Percentiles rank a stretch among this genome's conserved stretches.
phyloP scores from a whole-genome alignment of 2,797 vertebrate species.

The Petrocephalus sullivani region DNA sequence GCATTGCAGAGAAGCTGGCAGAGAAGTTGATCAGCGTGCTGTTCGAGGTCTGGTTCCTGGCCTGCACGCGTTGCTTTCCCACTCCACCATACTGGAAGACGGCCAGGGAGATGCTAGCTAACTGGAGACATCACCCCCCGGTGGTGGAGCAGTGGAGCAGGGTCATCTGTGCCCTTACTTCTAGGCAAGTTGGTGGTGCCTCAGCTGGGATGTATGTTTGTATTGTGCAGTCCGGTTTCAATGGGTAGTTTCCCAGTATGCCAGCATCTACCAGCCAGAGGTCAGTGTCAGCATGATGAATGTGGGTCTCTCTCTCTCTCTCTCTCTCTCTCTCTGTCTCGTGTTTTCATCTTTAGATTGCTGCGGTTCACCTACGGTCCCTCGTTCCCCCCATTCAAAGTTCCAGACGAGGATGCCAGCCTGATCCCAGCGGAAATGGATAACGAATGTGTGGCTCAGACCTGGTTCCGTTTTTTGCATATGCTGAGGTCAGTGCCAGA shows the following conservation, averaged over 20 bases:
- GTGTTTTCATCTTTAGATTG: constrained; percentile 54
- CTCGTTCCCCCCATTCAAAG: constrained; percentile 81
- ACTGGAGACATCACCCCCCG: constrained; percentile 84
- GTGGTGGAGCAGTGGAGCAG: constrained; percentile 90
- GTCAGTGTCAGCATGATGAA: background rate
- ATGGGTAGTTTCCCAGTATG: background rate
- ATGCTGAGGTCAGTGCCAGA: constrained; percentile 74
- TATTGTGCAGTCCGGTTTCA: background rate
- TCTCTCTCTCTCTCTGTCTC: background rate
- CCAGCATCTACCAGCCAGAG: background rate
- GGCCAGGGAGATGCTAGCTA: constrained; percentile 87
- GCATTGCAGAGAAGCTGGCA: constrained; percentile 81
- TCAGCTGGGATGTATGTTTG: background rate
- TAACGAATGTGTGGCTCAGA: constrained; percentile 78
- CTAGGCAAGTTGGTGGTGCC: constrained; percentile 64
- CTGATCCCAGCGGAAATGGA: constrained; percentile 85
- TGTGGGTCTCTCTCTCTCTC: background rate
- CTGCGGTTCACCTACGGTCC: constrained; percentile 79
- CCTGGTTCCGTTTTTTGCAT: constrained; percentile 90
- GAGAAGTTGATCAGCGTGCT: constrained; percentile 82
- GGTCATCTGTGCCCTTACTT: constrained; percentile 80
- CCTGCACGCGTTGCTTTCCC: constrained; percentile 82
- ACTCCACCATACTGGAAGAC: constrained; percentile 86
- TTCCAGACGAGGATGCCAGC: constrained; percentile 80
- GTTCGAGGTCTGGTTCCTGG: constrained; percentile 86